phyloP scores from a whole-genome alignment of 2,797 vertebrate genomes.

The Acridotheres tristis region DNA sequence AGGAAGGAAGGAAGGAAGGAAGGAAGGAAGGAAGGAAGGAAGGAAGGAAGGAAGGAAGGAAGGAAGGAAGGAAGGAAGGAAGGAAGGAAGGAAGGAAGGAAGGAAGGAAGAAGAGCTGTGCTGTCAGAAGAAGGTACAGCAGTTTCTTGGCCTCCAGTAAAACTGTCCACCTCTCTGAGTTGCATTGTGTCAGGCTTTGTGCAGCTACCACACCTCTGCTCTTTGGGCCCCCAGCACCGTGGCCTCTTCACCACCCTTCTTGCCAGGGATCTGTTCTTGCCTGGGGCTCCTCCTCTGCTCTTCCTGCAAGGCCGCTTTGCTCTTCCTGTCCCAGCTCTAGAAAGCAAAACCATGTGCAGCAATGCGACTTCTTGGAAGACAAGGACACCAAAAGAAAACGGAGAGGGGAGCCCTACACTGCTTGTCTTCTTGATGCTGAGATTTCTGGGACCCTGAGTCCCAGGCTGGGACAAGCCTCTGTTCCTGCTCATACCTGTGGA shows the following conservation, averaged over 20 bases:
- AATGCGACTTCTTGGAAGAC: accelerated
- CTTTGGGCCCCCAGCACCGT: background rate
- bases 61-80: too few species aligned
- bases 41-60: too few species aligned
- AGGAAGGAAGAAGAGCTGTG: background rate
- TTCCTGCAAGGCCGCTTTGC: too few species aligned
- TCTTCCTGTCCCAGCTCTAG: background rate
- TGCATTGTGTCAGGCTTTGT: background rate
- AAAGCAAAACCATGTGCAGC: background rate
- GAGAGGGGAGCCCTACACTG: too few species aligned
- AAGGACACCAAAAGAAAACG: background rate
- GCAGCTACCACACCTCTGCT: background rate
- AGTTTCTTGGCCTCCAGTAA: background rate
- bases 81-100: too few species aligned
- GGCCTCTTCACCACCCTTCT: background rate
- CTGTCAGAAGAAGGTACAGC: background rate
- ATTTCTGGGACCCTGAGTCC: too few species aligned
- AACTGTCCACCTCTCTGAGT: background rate
- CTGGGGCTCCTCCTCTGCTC: background rate
- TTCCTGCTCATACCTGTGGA: too few species aligned
- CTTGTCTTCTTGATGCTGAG: background rate
- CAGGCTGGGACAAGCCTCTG: too few species aligned
- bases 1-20: background rate
- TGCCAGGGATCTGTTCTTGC: background rate
- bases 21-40: too few species aligned